Base-by-base conservation (phyloP, 2,888 invertebrate species). In the Eupithecia exiguata region DNA sequence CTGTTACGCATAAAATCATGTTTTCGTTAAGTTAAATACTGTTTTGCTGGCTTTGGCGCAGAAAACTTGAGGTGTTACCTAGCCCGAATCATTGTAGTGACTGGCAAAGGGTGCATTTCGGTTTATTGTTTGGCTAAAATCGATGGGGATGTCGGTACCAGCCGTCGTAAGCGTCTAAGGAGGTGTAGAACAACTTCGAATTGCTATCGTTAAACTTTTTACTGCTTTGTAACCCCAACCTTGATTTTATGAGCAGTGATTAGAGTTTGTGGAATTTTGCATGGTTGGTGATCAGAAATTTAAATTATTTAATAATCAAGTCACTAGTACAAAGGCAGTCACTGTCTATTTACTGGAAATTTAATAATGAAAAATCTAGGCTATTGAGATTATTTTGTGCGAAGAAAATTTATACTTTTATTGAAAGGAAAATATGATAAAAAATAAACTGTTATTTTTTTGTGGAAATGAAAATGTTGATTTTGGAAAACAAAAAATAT, bases 81-180 rank as follows among this genome's bases (percentile, higher is more conserved):
- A 78, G 81, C 78, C 69, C 83, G 84, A 78, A 82, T 84, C 92
- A 92, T 92, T 81, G 82, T 88, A 84, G 79, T 80, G 84, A 93
- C 90, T 79, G 75, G 75, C 77, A 77, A 80, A 14, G 43, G 30
- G 16, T 86, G 88, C 84, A 86, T 84, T 79, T 82, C 80, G 74
- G 73, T 69, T 72, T 78, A 84, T 87, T 86, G 84, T 87, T 76
- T 82, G 80, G 79, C 84, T 78, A 82, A 88, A 91, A 95, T 95
- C 94, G 88, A 95, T 95, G 87, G 94, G 78, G 91, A 91, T 81
- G 83, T 88, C 91, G 85, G 94, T 94, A 79, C 93, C 93, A 92
- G 87, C 80, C 84, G 84, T 76, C 69, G 67, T 83, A 78, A 72
- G 72, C 75, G 75, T 72, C 68, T 75, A 70, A 85, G 82, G 82